These are phyloP conservation scores for Lepilemur ruficaudatus DNA, from an alignment of 2,797 vertebrate species.

Conservation along the genomic window DNA sequence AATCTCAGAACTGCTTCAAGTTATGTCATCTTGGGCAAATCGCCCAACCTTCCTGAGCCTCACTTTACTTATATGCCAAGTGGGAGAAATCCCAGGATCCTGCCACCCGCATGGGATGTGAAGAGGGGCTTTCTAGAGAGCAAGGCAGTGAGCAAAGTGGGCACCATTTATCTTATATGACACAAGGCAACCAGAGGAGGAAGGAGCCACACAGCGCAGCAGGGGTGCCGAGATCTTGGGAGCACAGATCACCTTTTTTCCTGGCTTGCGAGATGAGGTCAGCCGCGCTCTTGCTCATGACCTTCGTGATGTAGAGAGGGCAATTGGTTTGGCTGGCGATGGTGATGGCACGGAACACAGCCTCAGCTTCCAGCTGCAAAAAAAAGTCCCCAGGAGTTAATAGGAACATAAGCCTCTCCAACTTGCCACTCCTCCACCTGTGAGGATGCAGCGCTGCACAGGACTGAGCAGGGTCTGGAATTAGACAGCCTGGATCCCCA, in stretches of 20 bases:
- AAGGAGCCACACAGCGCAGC: rapidly evolving
- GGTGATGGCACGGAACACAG: slow-evolving; percentile 97
- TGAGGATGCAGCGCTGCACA: rapidly evolving
- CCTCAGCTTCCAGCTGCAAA: slow-evolving; percentile 96
- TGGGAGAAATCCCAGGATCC: not conserved
- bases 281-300: slow-evolving; percentile 99
- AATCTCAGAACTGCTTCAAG: not conserved
- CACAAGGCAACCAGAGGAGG: not conserved
- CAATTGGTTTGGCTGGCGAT: slow-evolving; percentile 99
- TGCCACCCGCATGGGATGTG: not conserved
- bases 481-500: not conserved
- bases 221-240: not conserved
- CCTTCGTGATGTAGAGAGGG: slow-evolving; percentile 96
- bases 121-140: not conserved
- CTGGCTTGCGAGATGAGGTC: slow-evolving; percentile 98
- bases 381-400: not conserved
- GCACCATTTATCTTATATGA: rapidly evolving
- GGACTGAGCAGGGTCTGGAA: not conserved
- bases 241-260: slow-evolving; percentile 91
- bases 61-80: not conserved
- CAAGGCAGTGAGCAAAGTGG: not conserved
- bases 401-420: not conserved
- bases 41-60: not conserved
- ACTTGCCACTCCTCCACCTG: not conserved
- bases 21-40: not conserved